These are phyloP conservation scores for Rhombomys opimus DNA, from an alignment of 2,113 vertebrate genomes.

Conservation along the genomic window DNA sequence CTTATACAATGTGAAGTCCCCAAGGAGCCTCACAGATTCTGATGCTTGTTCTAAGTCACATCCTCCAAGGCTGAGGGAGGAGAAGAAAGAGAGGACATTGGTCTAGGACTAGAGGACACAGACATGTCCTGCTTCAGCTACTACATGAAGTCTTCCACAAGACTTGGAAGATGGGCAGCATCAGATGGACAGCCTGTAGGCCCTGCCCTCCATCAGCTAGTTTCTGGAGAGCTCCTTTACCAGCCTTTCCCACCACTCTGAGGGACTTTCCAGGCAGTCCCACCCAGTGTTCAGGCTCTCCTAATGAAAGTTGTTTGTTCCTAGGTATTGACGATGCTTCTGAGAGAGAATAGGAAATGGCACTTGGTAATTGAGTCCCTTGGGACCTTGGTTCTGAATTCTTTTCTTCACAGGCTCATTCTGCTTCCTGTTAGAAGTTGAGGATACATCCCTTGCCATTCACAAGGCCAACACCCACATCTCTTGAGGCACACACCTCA, in stretches of 20 bases:
- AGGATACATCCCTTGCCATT: background rate
- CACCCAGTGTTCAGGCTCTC: background rate
- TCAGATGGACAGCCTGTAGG: background rate
- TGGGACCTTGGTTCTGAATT: background rate
- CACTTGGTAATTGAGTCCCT: background rate
- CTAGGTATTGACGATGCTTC: background rate
- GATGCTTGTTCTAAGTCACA: background rate
- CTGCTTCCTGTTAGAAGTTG: background rate
- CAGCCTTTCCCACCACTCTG: background rate
- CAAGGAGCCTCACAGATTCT: background rate
- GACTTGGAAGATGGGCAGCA: background rate
- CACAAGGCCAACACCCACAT: background rate
- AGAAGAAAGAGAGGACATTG: background rate
- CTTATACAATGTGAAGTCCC: background rate
- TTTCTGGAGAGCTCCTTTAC: background rate
- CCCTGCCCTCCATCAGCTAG: background rate
- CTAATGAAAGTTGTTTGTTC: background rate
- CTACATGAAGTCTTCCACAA: background rate
- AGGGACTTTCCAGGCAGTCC: background rate
- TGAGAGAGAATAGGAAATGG: background rate
- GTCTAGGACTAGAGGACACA: background rate
- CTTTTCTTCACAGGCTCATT: background rate
- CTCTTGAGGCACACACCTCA: background rate
- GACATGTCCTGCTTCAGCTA: background rate
- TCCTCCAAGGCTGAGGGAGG: background rate